A percentile compares a stretch with the other conserved stretches of the same genome.
Conservation (phyloP, 2,797 vertebrate species). For the Megaceryle alcyon region DNA sequence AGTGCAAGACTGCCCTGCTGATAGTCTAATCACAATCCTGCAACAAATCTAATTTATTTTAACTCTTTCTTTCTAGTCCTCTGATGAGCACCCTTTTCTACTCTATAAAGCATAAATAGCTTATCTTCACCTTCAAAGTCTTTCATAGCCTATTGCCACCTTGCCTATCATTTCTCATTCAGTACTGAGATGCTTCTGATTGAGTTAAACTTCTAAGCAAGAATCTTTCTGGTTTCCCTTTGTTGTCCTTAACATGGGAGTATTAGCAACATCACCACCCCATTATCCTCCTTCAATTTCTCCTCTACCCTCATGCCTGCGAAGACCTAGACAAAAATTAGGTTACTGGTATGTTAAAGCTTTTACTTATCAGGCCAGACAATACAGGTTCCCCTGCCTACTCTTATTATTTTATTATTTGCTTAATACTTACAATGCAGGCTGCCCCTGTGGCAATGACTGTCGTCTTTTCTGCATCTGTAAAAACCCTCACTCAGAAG, state of each 20-base stretch:
- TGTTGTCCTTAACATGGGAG: background rate
- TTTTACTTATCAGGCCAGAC: background rate
- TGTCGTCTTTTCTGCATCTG: rapidly evolving
- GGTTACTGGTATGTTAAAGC: background rate
- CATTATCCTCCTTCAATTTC: background rate
- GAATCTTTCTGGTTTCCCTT: background rate
- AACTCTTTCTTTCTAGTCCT: slow-evolving; percentile 16
- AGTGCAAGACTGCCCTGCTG: background rate
- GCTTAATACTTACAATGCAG: background rate
- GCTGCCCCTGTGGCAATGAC: background rate
- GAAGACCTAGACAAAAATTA: background rate
- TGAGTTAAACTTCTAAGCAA: background rate
- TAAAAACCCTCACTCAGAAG: background rate
- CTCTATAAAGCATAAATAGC: slow-evolving; percentile 36
- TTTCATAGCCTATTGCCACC: background rate
- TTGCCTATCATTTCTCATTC: background rate
- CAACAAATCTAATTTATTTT: slow-evolving; percentile 31
- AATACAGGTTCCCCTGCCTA: background rate
- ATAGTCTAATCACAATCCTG: background rate
- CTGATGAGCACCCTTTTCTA: background rate
- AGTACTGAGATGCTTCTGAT: background rate
- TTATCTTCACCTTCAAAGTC: slow-evolving; percentile 49
- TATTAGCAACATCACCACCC: background rate
- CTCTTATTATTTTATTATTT: background rate
- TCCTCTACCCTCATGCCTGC: background rate